Percentiles rank a stretch among this genome's conserved stretches.
Evolutionary conservation across 2,797 vertebrate genomes (phyloP).

Genomic region (Thalassophryne amazonica): DNA sequence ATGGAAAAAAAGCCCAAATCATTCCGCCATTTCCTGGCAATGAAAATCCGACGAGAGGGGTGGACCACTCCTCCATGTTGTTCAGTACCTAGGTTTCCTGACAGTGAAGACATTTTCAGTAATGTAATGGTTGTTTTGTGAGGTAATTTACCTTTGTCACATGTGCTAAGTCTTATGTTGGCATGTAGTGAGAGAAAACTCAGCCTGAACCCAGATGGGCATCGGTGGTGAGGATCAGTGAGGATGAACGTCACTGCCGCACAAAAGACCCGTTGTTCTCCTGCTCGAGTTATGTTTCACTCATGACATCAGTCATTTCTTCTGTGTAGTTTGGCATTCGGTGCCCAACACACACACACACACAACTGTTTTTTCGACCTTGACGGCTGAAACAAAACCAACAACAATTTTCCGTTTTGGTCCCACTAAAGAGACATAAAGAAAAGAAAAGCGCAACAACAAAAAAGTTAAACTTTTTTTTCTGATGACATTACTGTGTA

Average conservation of each 20-base stretch:
- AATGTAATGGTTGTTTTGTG: constrained; percentile 2
- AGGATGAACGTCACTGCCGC: background rate
- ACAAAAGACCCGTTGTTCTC: constrained; percentile 40
- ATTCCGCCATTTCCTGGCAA: too few relatives aligned
- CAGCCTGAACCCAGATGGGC: constrained; percentile 9
- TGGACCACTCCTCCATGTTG: too few relatives aligned
- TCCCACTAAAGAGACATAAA: background rate
- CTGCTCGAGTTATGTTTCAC: constrained; percentile 34
- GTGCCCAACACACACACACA: background rate
- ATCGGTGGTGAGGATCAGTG: background rate
- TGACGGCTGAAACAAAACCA: constrained; percentile 8
- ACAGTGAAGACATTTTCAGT: too few relatives aligned
- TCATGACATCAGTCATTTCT: constrained; percentile 25
- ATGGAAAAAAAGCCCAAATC: too few relatives aligned
- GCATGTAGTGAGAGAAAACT: background rate
- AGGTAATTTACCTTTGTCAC: background rate
- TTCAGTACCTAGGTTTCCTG: too few relatives aligned
- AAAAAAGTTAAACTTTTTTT: background rate
- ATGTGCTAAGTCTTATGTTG: background rate
- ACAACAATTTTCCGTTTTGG: background rate
- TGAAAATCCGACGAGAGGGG: too few relatives aligned
- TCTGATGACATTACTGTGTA: background rate
- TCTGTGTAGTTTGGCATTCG: constrained; percentile 7
- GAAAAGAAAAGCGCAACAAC: background rate
- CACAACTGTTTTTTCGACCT: background rate